Base-by-base conservation (phyloP, 2,888 invertebrate species). In the Phalera bucephala region DNA sequence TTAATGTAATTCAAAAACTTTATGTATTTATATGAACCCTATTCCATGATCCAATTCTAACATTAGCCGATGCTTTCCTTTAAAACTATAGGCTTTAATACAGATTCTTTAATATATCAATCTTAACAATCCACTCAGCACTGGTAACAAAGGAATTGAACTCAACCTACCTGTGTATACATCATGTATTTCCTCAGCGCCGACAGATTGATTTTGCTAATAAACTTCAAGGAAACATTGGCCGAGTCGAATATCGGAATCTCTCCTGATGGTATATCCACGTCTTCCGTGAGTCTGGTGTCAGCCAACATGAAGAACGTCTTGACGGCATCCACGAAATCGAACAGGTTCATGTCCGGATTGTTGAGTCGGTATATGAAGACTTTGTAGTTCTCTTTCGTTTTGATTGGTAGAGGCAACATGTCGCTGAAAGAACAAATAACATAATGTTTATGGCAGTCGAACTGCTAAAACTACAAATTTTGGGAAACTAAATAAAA, bases 251-350 rank as follows among this genome's bases (percentile, higher is more conserved):
- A 94, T 30, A 94, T 92, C 0, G 94, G 94, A 32, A 94, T 90
- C 67, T 94, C 94, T 0, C 94, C 94, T 0, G 91, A 89, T 0
- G 93, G 90, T 30, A 93, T 85, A 21, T 91, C 91, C 1, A 84
- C 83, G 44, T 93, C 93, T 17, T 88, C 89, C 10, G 93, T 92
- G 50, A 94, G 88, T 42, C 94, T 87, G 12, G 93, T 91, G 67
- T 95, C 94, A 3, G 93, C 93, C 28, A 94, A 77, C 92, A 94
- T 93, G 74, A 94, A 94, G 85, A 94, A 94, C 0, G 93, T 91
- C 76, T 93, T 94, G 29, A 93, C 86, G 1, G 92, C 91, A 52
- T 93, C 93, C 22, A 91, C 86, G 74, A 93, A 94, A 60, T 91
- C 89, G 61, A 93, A 94, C 65, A 93, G 68, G 28, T 94, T 93